Base-by-base conservation (phyloP, 53 echinoderm and acorn worm genomes). In the Arbacia lixula region DNA sequence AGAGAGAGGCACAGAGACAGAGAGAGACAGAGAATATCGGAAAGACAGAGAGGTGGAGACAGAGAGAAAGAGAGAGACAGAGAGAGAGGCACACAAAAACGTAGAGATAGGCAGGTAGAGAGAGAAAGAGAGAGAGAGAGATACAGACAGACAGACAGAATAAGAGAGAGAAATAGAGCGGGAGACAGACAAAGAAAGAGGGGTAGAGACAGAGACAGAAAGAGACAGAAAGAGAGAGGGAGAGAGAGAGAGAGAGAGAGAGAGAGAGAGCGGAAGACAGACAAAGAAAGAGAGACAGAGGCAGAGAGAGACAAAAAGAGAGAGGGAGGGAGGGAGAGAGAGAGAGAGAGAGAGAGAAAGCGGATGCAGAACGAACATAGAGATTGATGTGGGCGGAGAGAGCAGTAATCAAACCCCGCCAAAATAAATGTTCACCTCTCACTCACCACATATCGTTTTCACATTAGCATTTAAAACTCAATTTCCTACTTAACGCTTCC, bases 401-500 rank as follows among this genome's bases (percentile, higher is more conserved):
- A 37, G 38, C 36, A 66, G 66, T 66, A 66, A 66, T 66, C 38
- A 38, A 66, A 36, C 21, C 66, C 36, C 66, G 6, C 20, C 21
- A 66, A 66, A 66, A n/a, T 36, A 66, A 66, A 36, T n/a, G n/a
- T 37, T 37, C 36, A 36, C 36, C 66, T 37, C 66, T 66, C n/a
- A 36, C 66, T 37, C 66, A 20, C 8, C 38, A 24, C 38, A 21
- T 66, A 66, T 66, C 66, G 37, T 12, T 66, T 66, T 24, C 66
- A 66, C 66, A 66, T 66, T 66, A 66, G 66, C 66, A 66, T 66
- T 37, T 66, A 66, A 66, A 66, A 66, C 31, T 66, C 21, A 36
- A 66, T 66, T 66, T 37, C 22, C 66, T 66, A 66, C 66, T 66
- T 66, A 36, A 38, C 22, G 36, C 36, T 36, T 22, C 22, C 8